Base-by-base conservation (phyloP, 1,140 invertebrate species). In the Drosophila nigrodunni region DNA sequence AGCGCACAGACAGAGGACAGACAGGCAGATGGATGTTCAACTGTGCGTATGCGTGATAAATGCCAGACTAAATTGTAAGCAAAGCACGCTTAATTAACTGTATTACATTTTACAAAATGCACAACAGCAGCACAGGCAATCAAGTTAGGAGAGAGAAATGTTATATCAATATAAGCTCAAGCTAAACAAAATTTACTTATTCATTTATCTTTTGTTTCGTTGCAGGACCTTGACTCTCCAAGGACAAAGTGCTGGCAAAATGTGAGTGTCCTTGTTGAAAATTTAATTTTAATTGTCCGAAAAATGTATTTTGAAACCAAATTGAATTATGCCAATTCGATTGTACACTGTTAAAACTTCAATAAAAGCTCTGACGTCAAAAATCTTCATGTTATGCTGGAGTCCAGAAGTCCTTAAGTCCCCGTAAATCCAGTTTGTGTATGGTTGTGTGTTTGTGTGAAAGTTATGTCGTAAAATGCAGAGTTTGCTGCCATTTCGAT, bases 31-130 rank as follows among this genome's bases (percentile, higher is more conserved):
- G 7, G 15, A 1, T 34, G 10, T 18, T 10, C 60, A 30, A 65
- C 39, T 5, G 41, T 58, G 64, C 69, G 60, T 69, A 81, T 81
- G 64, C 52, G 47, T 81, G 64, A 81, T 81, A 47, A 60, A 57
- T 30, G 46, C 13, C 4, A 10, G 10, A 13, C 60, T 54, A 50
- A 21, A 18, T n/a, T 37, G 2, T 2, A 37, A 15, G 21, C 11
- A 30, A 59, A 11, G 34, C 11, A 13, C 2, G 25, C 25, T 10
- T 43, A 30, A 18, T 35, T 39, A 18, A 34, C 21, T 37, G 9
- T 18, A 50, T 30, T 44, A 44, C 54, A 67, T 44, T 52, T 7
- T n/a, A 2, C 11, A n/a, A 62, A 13, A 46, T 46, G 25, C 25
- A 13, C 13, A 9, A 13, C 15, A 41, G 10, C 41, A 57, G 21